A percentile compares a stretch with the other conserved stretches of the same genome.
Evolutionary conservation across 2,888 invertebrate species (phyloP).

Genomic region (Synanthedon tipuliformis): DNA sequence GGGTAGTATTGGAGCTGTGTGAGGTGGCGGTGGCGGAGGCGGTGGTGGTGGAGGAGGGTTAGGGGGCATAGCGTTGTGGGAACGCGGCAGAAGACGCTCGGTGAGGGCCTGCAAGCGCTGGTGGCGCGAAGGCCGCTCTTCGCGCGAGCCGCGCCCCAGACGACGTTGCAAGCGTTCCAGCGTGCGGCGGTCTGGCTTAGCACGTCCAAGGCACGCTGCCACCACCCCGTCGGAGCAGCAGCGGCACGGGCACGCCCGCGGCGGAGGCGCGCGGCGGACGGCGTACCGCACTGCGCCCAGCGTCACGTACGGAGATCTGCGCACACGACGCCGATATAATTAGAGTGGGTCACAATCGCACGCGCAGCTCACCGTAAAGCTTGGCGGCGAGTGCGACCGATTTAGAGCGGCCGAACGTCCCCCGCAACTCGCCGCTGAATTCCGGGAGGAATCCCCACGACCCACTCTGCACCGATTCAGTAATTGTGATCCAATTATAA

Average conservation of each 20-base stretch:
- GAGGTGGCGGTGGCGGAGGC: slow-evolving; percentile 50
- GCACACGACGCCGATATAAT: slow-evolving; percentile 37
- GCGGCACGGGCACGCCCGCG: slow-evolving; percentile 69
- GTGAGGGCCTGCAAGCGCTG: slow-evolving; percentile 85
- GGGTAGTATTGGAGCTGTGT: slow-evolving; percentile 67
- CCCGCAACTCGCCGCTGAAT: slow-evolving; percentile 49
- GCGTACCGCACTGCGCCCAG: slow-evolving; percentile 80
- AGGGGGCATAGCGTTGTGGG: slow-evolving; percentile 22
- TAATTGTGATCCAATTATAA: slow-evolving; percentile 25
- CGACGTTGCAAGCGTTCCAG: slow-evolving; percentile 87
- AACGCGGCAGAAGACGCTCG: slow-evolving; percentile 78
- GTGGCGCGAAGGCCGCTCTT: slow-evolving; percentile 65
- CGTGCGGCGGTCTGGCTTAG: slow-evolving; percentile 72
- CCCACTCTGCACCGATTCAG: slow-evolving; percentile 44
- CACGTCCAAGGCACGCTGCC: slow-evolving; percentile 65
- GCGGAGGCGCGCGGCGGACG: slow-evolving; percentile 74
- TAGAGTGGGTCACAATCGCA: slow-evolving; percentile 26
- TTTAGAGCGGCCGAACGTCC: slow-evolving; percentile 57
- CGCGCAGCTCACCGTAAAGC: slow-evolving; percentile 51
- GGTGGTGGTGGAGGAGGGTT: slow-evolving; percentile 39
- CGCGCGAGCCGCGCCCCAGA: slow-evolving; percentile 72
- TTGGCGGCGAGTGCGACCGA: slow-evolving; percentile 60
- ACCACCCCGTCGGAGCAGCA: slow-evolving; percentile 69
- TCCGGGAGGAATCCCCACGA: slow-evolving; percentile 66
- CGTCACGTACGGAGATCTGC: slow-evolving; percentile 72